These are phyloP conservation scores for Nesoenas mayeri DNA, from an alignment of 2,113 vertebrate species.

Conservation along the genomic window DNA sequence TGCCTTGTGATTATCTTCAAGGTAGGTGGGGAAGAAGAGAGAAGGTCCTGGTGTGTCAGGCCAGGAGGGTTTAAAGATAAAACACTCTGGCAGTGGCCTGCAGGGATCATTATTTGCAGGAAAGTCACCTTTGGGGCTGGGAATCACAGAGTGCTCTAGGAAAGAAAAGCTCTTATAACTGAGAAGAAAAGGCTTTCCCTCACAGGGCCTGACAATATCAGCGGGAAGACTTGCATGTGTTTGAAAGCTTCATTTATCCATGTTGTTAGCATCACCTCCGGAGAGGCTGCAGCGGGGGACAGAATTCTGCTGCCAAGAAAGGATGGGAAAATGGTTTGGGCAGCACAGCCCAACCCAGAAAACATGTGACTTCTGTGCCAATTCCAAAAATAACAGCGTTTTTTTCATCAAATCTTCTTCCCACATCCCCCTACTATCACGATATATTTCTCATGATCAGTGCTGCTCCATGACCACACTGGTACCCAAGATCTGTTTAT, in stretches of 20 bases:
- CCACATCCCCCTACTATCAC: neutral
- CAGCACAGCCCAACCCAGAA: neutral
- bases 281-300: rapidly evolving
- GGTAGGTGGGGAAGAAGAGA: neutral
- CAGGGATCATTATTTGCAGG: neutral
- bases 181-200: neutral
- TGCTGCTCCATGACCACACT: neutral
- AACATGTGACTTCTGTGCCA: neutral
- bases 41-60: neutral
- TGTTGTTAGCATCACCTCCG: neutral
- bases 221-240: neutral
- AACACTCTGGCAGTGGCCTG: neutral
- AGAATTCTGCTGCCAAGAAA: neutral
- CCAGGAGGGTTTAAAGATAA: neutral
- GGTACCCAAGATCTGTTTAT: neutral
- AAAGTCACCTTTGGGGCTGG: neutral
- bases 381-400: neutral
- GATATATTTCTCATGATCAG: neutral
- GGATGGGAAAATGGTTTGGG: neutral
- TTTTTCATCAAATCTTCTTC: neutral
- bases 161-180: neutral
- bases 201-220: neutral
- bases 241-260: neutral
- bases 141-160: neutral
- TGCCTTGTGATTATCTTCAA: neutral